Evolutionary conservation across 2,888 invertebrate species (phyloP), one percentile per base, ranked within the genome.

Genomic region (Venustoraphidia nigricollis): DNA sequence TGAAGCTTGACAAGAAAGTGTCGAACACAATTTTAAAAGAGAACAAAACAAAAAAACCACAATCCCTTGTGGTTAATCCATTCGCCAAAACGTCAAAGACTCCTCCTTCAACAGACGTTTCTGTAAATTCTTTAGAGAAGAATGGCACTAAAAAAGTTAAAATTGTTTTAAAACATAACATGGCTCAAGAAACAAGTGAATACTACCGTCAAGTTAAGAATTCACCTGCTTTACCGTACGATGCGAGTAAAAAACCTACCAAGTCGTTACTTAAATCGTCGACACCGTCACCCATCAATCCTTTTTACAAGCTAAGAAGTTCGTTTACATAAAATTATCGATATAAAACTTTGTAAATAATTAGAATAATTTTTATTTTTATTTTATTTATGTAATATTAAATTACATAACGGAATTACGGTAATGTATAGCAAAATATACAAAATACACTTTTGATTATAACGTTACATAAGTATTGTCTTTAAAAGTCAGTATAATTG

Each of bases 191-290:
- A 34, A 75, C 83, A 0, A 70, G 78, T 3, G 87, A 89, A 53
- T 88, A 89, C 55, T 73, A 79, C 13, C 73, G 74, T 36, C 81
- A 83, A 57, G 71, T 90, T 0, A 66, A 72, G 42, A 74, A 75
- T 45, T 85, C 84, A 39, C 89, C 89, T 0, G 78, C 72, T 8
- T 76, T 87, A 53, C 88, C 89, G 0, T 89, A 72, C 53, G 86
- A 89, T 60, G 75, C 83, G 0, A 70, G 70, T 13, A 80, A 75
- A 48, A 75, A 72, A 55, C 90, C 90, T 0, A 60, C 61, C 0
- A 82, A 81, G 55, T 81, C 88, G 0, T 76, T 85, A n/a, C 62
- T 89, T 2, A 89, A 89, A 59, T 74, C 77, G 0, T 72, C 72
- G 44, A 73, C 76, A 0, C 69, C 78, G 2, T 76, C 79, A 0